Conservation (phyloP, 1,140 invertebrate genomes). For the Thaumetopoea pityocampa region DNA sequence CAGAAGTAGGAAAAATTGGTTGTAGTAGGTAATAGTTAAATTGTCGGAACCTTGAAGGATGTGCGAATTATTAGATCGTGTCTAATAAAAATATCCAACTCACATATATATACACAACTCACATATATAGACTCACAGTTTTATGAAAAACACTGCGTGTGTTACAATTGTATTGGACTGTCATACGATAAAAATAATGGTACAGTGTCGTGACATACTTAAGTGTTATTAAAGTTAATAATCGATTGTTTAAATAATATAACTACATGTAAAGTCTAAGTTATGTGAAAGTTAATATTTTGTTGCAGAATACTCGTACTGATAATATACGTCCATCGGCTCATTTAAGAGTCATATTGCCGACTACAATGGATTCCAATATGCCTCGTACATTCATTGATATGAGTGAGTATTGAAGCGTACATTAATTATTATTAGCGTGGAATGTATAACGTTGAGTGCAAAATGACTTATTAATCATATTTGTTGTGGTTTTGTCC, state of each 20-base stretch:
- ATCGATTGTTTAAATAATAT: conserved; percentile 60
- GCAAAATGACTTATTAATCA: no score
- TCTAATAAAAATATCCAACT: conserved; percentile 6
- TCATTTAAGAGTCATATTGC: conserved; percentile 57
- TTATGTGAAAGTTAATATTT: conserved; percentile 48
- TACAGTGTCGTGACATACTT: conserved; percentile 34
- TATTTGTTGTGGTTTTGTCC: no score
- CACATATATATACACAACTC: no score
- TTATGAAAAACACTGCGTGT: conserved; percentile 15
- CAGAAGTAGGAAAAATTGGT: conserved; percentile 2
- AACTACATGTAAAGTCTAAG: conserved; percentile 34
- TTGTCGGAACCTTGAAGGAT: conserved; percentile 24
- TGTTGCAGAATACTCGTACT: conserved; percentile 53
- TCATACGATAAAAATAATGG: conserved; percentile 38
- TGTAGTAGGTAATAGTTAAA: conserved; percentile 23
- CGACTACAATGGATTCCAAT: conserved; percentile 43
- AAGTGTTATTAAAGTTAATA: conserved; percentile 26
- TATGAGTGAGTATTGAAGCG: conserved; percentile 40
- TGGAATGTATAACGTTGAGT: conserved; percentile 11
- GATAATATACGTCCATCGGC: conserved; percentile 48
- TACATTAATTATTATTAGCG: background rate
- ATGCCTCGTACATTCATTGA: conserved; percentile 57
- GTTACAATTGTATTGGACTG: conserved; percentile 7
- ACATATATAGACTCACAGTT: conserved; percentile 6
- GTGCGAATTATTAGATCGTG: conserved; percentile 22